Conservation (phyloP, 2,888 invertebrate species). For the Heliconius erato region DNA sequence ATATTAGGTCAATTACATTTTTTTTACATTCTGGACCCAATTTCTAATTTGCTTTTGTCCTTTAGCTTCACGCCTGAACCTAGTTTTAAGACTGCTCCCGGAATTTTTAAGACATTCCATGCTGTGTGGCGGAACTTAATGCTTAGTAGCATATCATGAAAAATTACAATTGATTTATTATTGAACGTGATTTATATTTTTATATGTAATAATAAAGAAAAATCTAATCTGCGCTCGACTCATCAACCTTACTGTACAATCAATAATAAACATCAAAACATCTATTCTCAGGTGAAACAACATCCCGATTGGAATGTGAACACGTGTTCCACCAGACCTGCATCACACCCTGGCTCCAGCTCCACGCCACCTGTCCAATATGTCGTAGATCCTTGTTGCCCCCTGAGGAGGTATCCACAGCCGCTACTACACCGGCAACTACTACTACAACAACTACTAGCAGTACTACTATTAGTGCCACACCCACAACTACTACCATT, state of each 20-base stretch:
- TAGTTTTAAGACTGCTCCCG: too few species aligned
- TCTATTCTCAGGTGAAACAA: conserved; percentile 87
- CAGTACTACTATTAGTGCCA: conserved; percentile 29
- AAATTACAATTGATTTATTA: too few species aligned
- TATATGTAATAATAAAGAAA: not conserved
- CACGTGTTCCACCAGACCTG: conserved; percentile 97
- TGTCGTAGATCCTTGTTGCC: conserved; percentile 89
- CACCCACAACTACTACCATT: not conserved
- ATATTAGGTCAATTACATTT: not conserved
- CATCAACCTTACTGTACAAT: not conserved
- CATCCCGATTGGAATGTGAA: conserved; percentile 92
- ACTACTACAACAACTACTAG: conserved; percentile 40
- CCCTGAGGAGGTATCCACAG: conserved; percentile 48
- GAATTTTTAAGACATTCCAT: too few species aligned
- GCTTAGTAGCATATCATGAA: too few species aligned
- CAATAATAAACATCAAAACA: not conserved
- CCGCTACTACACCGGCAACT: conserved; percentile 41
- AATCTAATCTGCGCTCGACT: not conserved
- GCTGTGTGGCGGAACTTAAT: too few species aligned
- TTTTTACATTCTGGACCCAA: too few species aligned
- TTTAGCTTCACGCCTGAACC: too few species aligned
- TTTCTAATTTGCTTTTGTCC: too few species aligned
- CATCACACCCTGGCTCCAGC: conserved; percentile 97
- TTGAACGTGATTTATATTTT: too few species aligned
- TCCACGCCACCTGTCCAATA: conserved; percentile 98